These are phyloP conservation scores for Taurulus bubalis DNA, from an alignment of 2,113 vertebrate species.

Conservation along the genomic window DNA sequence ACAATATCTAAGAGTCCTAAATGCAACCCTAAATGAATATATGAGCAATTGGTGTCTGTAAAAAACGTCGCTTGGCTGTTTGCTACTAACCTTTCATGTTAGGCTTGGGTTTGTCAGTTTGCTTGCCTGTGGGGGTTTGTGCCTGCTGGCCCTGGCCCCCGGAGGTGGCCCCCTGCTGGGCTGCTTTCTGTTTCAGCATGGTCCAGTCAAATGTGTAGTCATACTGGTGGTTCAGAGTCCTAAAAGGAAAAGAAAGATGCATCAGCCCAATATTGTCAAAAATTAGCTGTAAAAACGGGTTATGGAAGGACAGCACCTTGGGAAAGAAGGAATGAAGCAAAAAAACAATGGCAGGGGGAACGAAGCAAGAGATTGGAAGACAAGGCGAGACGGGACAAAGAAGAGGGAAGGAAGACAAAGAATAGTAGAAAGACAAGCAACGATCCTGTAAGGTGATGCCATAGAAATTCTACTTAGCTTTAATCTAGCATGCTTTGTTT, in stretches of 20 bases:
- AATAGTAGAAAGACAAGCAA: background rate
- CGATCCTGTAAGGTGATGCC: background rate
- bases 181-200: slow-evolving; percentile 99
- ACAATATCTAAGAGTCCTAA: slow-evolving; percentile 44
- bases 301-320: background rate
- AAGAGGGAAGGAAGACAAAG: background rate
- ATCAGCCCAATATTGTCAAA: background rate
- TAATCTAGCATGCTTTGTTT: background rate
- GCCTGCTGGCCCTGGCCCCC: slow-evolving; percentile 99
- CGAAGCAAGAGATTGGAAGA: background rate
- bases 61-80: slow-evolving; percentile 99
- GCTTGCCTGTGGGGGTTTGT: slow-evolving; percentile 99
- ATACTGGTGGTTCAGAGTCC: slow-evolving; percentile 99
- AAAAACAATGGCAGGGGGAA: background rate
- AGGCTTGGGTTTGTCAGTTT: slow-evolving; percentile 99
- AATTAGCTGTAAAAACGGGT: background rate
- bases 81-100: slow-evolving; percentile 99
- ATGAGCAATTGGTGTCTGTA: slow-evolving; percentile 84
- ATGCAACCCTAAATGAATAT: slow-evolving; percentile 64
- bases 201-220: slow-evolving; percentile 99
- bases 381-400: background rate
- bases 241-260: slow-evolving; percentile 65
- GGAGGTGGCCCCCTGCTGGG: slow-evolving; percentile 98
- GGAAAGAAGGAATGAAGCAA: background rate
- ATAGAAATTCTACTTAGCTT: background rate